Evolutionary conservation across 2,113 vertebrate species (phyloP), one percentile per base, ranked within the genome.

Genomic region (Dasyurus viverrinus): DNA sequence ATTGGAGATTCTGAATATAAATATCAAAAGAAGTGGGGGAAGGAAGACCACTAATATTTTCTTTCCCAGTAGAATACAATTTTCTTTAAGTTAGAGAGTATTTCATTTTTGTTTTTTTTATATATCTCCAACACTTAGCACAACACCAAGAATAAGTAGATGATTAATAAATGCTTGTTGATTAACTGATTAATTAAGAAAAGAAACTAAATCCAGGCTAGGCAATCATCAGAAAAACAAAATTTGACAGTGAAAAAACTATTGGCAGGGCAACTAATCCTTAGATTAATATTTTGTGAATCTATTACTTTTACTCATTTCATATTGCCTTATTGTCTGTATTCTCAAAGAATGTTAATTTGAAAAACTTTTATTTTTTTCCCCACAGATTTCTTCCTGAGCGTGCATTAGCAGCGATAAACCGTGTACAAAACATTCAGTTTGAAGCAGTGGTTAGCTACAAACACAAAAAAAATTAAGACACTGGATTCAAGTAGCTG

Each of bases 361-460:
- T 90, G 42, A 96, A 93, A 91, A 12, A 3, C 52, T 50, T 91
- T 90, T 5, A 10, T 53, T n/a, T 55, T 25, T 54, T n/a, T 92
- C 84, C 47, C n/a, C 92, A 50, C 93, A 97, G 96, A 92, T 97
- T 97, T 96, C 95, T 97, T 94, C 97, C 95, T 84, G 97, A 98
- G 57, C 93, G 95, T 50, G 96, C 93, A 26, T 47, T 96, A 54
- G 92, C 90, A 42, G 91, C 95, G 53, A 54, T 97, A 92, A 92
- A 50, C 54, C 94, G 16, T 22, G 4, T 97, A n/a, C 97, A 96
- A 94, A 50, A 97, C 84, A 25, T 94, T 93, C 95, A 92, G 0
- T 97, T 97, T 96, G 95, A 97, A 97, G 96, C 96, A 54, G 68
- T 96, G 30, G 46, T 97, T 96, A 92, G 90, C 68, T 90, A 97